Evolutionary conservation across 2,113 vertebrate species (phyloP), one percentile per base, ranked within the genome.

Genomic region (Chaetodon trifascialis): DNA sequence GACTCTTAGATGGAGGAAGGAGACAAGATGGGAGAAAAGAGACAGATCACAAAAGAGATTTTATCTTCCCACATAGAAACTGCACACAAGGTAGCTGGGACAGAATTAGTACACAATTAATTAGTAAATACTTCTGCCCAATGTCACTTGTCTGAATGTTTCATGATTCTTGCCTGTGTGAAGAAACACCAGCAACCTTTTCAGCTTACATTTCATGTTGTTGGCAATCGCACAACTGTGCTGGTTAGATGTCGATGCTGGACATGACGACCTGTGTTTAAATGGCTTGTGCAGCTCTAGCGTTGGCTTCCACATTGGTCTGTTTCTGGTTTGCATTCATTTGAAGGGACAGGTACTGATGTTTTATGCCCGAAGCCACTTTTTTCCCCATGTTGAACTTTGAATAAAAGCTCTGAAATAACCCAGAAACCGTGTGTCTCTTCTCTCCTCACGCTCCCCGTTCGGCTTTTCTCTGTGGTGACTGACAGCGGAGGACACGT

Each of bases 401-500:
- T 77, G 47, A 78, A 67, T 79, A 84, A 89, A 65, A 72, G 23
- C 23, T 82, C 59, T 79, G 64, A 88, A 88, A 91, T 85, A 91
- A 90, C 75, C 62, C 19, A 63, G 77, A 47, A 49, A 71, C 52
- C n/a, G 56, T 69, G 70, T 84, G 70, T 89, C 76, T 84, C 44
- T 68, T 88, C 78, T 84, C 25, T 16, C 19, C 21, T 17, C 34
- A 11, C 73, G 21, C 66, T 55, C 55, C 40, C 51, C 30, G 2
- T 21, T 54, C 30, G 40, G 1, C 49, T 69, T 83, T 69, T 49
- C 23, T 80, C 73, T 80, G 64, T 85, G 62, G 46, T 91, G 84
- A 90, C 75, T 93, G 85, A 69, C 95, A 99, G 98, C 97, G 10
- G 97, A 99, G 3, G 97, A 99, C 42, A 98, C 97, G 0, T 99